Base-by-base conservation (phyloP, 2,113 vertebrate genomes). In the Odontesthes bonariensis region DNA sequence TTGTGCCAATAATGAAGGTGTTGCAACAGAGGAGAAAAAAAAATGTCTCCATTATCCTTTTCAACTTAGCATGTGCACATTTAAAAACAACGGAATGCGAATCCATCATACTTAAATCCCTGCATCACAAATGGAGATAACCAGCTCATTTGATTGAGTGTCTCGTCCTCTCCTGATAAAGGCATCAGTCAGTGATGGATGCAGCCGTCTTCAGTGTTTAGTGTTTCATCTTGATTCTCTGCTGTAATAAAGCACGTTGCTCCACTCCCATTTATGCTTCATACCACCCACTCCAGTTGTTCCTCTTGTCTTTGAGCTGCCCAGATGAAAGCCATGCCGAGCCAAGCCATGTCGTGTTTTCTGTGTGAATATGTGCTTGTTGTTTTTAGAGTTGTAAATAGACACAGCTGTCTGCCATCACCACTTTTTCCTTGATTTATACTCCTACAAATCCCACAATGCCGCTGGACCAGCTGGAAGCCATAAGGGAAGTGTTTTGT, bases 341-440 rank as follows among this genome's bases (percentile, higher is more conserved):
- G 72, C 63, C 17, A 4, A 38, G 68, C 73, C 66, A 46, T 38
- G 54, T 76, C 68, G 19, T 73, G 77, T 82, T 88, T 77, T 77
- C 76, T 40, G 47, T 69, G 71, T 79, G 73, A 83, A 79, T 90
- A 56, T 82, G 82, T 40, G 80, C 77, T 80, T 80, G 87, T 85
- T 89, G 83, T 86, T 89, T 79, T 81, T 79, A n/a, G 74, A 72
- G 65, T 86, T 87, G 87, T 91, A 91, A 92, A 94, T 90, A 93
- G 86, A 89, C 82, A 84, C 91, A 91, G 89, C 89, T 92, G 90
- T 86, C 87, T 69, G 63, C 83, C 82, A 75, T 84, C 73, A 35
- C 69, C 55, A 53, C 32, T 73, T 51, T 31, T 23, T 13, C 52
- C 65, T 69, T 86, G 84, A 91, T 93, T 88, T 90, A 84, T 67